A percentile compares a stretch with the other conserved stretches of the same genome.
These are phyloP conservation scores for Leiothrix lutea DNA, from an alignment of 2,113 vertebrate genomes.

Conservation along the genomic window DNA sequence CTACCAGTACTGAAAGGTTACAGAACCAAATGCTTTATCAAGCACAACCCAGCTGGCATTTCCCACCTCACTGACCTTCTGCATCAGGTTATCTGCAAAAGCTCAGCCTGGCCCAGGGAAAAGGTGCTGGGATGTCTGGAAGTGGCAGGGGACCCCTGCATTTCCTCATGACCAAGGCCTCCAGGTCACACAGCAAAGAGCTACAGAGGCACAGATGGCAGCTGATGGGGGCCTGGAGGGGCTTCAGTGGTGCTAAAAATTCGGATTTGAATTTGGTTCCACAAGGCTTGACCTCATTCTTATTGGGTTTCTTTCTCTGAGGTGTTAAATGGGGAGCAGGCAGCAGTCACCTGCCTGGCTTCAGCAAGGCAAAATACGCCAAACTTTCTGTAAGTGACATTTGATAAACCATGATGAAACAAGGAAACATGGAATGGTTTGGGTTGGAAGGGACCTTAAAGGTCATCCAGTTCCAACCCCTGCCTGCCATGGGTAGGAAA, in stretches of 20 bases:
- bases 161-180: accelerated
- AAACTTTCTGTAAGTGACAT: not conserved
- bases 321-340: not conserved
- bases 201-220: not conserved
- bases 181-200: not conserved
- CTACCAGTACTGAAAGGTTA: not conserved
- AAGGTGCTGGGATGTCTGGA: accelerated
- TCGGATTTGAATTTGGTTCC: not conserved
- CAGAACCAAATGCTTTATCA: not conserved
- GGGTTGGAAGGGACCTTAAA: not conserved
- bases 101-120: not conserved
- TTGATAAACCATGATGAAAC: not conserved
- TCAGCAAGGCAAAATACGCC: not conserved
- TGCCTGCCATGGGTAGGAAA: not conserved
- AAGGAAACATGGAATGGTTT: not conserved
- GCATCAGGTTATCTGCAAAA: not conserved
- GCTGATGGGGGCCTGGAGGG: not conserved
- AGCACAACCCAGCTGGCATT: not conserved
- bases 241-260: not conserved
- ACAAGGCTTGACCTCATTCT: not conserved
- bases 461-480: no score
- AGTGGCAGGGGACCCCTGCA: not conserved
- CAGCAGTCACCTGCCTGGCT: not conserved
- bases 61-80: not conserved
- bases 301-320: not conserved